A percentile compares a stretch with the other conserved stretches of the same genome.
Evolutionary conservation across 2,797 vertebrate species (phyloP).

Genomic region (Eptatretus atami): DNA sequence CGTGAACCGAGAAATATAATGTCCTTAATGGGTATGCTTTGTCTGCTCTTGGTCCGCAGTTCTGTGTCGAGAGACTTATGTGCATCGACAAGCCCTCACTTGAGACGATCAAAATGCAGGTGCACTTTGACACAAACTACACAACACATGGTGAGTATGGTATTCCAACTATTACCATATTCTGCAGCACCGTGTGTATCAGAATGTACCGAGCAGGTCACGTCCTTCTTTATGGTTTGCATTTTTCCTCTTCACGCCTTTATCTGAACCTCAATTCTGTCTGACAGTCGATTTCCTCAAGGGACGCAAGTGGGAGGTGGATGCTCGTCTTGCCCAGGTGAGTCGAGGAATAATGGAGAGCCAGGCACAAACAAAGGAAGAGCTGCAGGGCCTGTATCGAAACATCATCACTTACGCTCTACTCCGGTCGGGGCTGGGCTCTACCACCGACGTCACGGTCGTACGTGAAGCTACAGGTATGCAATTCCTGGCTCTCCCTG

Average conservation of each 20-base stretch:
- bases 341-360: constrained; percentile 34
- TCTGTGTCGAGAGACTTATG: constrained; percentile 32
- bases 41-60: constrained; percentile 14
- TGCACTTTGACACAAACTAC: constrained; percentile 56
- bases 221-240: too few species aligned
- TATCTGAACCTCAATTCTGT: too few species aligned
- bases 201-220: too few species aligned
- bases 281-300: constrained; percentile 30
- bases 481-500: constrained; percentile 7
- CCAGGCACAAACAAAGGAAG: constrained; percentile 16
- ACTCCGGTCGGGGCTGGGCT: constrained; percentile 30
- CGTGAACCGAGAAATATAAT: too few species aligned
- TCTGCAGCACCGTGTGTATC: too few species aligned
- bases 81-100: constrained; percentile 32
- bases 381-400: constrained; percentile 24
- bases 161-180: too few species aligned
- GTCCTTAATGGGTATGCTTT: too few species aligned
- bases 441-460: constrained; percentile 20
- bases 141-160: constrained; percentile 28
- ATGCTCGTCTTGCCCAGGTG: constrained; percentile 20
- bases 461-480: constrained; percentile 42
- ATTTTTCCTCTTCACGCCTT: too few species aligned
- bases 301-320: constrained; percentile 22
- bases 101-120: constrained; percentile 79
- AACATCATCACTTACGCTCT: constrained; percentile 30